Evolutionary conservation across 2,888 invertebrate species (phyloP), one percentile per base, ranked within the genome.

Genomic region (Epinotia nisella): DNA sequence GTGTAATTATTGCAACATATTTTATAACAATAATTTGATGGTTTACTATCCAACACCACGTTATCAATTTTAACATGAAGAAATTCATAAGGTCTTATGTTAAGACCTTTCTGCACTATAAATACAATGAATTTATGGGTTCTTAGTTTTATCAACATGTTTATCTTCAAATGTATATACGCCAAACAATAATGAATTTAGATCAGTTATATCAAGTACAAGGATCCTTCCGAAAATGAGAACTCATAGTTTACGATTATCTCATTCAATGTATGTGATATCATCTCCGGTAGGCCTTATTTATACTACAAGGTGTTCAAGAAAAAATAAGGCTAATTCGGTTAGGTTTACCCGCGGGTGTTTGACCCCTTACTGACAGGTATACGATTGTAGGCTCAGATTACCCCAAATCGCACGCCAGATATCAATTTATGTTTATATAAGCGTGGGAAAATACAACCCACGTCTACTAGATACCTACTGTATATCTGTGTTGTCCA

Each of bases 361-460:
- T 49, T 62, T 15, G 24, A 62, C 49, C 62, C 62, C 41, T 29
- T 17, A 11, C 21, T 41, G 65, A 55, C 55, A 39, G 39, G 29
- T 55, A 55, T 62, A 66, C 13, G 21, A 55, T 41, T 55, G 65
- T 66, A 41, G 39, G 49, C n/a, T 59, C 17, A 19, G 15, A 39
- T 39, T 55, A 41, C 55, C 15, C 41, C 9, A 39, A 39, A 66
- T 66, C 41, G 55, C 55, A 39, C 19, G 65, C 21, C 53, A 21
- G 55, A 41, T 55, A 66, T 55, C 55, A 39, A 58, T 58, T 58
- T 58, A 58, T 58, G 58, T 58, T 66, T 9, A 35, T 24, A 64
- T 55, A 66, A 58, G 61, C 72, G 67, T 72, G 67, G 72, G 72
- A 72, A 72, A 41, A 39, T 49, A 64, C 58, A 58, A 58, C 35